Conservation (phyloP, 2,888 invertebrate genomes). For the Melangyna quadrimaculata region DNA sequence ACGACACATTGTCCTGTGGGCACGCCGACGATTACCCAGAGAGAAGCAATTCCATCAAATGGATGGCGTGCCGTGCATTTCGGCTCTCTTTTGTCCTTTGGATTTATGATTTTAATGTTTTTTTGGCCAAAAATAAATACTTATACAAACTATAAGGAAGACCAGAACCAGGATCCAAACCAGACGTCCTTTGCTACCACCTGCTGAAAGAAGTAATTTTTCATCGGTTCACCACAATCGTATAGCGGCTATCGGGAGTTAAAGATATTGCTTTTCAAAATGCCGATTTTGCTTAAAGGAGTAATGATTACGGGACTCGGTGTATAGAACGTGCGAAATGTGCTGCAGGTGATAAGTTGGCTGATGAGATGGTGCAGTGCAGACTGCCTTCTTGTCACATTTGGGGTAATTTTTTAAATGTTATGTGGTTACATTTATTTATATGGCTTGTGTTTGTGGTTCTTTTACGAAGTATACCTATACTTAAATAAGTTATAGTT, state of each 20-base stretch:
- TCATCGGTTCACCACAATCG: conserved; percentile 49
- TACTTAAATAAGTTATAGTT: no score
- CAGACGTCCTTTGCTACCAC: conserved; percentile 29
- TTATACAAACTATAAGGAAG: neutral
- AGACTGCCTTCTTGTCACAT: neutral
- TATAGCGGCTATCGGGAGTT: conserved; percentile 29
- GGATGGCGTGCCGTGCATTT: conserved; percentile 6
- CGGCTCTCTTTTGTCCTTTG: conserved; percentile 44
- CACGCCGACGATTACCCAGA: neutral
- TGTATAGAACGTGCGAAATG: neutral
- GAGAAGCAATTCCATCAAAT: conserved; percentile 4
- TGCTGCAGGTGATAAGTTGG: conserved; percentile 49
- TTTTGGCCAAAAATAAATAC: conserved; percentile 36
- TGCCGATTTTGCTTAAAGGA: conserved; percentile 48
- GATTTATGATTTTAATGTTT: conserved; percentile 62
- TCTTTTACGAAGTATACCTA: neutral
- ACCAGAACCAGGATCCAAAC: neutral
- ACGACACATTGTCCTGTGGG: conserved; percentile 29
- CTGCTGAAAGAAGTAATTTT: conserved; percentile 59
- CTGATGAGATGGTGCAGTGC: neutral
- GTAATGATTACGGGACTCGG: conserved; percentile 30
- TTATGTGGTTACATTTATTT: neutral
- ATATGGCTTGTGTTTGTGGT: no score
- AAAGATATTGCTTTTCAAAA: conserved; percentile 47
- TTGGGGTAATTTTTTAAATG: neutral